Base-by-base conservation (phyloP, 2,888 invertebrate genomes). In the Eremobia ochroleuca region DNA sequence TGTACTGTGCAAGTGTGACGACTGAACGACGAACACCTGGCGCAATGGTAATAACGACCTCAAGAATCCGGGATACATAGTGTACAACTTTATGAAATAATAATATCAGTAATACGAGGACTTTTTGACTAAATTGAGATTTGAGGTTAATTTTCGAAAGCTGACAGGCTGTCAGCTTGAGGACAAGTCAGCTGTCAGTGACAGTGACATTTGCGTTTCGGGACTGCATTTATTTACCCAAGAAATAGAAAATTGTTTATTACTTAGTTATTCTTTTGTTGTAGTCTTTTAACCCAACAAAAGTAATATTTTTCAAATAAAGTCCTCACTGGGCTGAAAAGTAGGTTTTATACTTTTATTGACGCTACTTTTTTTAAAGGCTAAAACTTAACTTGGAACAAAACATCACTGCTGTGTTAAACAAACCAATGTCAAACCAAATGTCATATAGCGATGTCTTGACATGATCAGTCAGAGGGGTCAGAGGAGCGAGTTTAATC, bases 1-100 rank as follows among this genome's bases (percentile, higher is more conserved):
- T 46, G 80, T 82, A 11, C 90, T 91, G 82, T 95, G 95, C 21
- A 95, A 46, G n/a, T 77, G 73, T 5, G 83, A 76, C 4, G 87
- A 78, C 59, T 86, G 90, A 37, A 80, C 67, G 34, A 75, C 52
- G 2, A 88, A 34, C 58, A 85, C 67, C 59, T 76, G 87, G 28
- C 87, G 88, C 49, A 92, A 70, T 49, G 86, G 88, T 28, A 88
- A 31, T 59, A 92, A 49, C 40, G 86, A 82, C 8, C 87, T 78
- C 77, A 91, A 58, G 31, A 85, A 68, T 71, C 81, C 62, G 34
- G 81, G 52, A 80, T 87, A 87, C 92, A 92, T 91, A 76, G 46
- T 83, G 34, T n/a, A 37, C 34, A 59, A 31, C 31, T 64, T 15
- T 61, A 40, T 11, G 0, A 28, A 46, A 46, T 62, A 28, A 46